Conservation (phyloP, 2,888 invertebrate species). For the Dolichopus griseipennis region DNA sequence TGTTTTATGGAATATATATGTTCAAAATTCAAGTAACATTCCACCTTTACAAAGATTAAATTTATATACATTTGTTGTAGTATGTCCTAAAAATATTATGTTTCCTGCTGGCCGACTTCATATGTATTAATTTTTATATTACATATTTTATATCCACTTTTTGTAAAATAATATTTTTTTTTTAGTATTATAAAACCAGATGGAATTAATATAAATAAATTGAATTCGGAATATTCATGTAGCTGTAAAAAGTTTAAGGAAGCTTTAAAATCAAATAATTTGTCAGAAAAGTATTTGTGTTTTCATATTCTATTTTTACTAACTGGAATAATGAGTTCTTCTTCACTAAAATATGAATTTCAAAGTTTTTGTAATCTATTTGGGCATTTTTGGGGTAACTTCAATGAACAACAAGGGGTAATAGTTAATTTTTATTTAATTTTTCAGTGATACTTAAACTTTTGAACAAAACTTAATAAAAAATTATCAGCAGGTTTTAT, state of each 20-base stretch:
- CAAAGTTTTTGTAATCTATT: conserved; percentile 33
- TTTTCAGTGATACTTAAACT: no score
- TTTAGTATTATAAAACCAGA: conserved; percentile 28
- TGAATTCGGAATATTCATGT: conserved; percentile 29
- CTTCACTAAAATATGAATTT: conserved; percentile 30
- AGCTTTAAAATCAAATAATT: conserved; percentile 28
- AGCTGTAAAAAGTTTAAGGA: conserved; percentile 39
- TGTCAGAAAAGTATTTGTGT: conserved; percentile 37
- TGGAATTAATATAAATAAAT: conserved; percentile 24
- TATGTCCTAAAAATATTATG: conserved; percentile 32
- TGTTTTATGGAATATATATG: conserved; percentile 35
- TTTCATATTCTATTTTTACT: conserved; percentile 38
- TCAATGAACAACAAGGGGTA: no score
- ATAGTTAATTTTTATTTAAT: no score
- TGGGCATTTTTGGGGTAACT: conserved; percentile 32
- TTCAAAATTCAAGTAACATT: conserved; percentile 29
- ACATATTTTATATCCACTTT: not conserved
- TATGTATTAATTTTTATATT: conserved; percentile 21
- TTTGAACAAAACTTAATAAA: no score
- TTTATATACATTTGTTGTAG: conserved; percentile 34
- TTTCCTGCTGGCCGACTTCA: conserved; percentile 38
- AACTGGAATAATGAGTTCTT: conserved; percentile 35
- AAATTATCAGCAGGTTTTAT: no score
- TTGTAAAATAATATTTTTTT: not conserved
- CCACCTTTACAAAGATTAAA: conserved; percentile 38